phyloP scores from a whole-genome alignment of 2,888 invertebrate species.

The Epicampocera succincta region DNA sequence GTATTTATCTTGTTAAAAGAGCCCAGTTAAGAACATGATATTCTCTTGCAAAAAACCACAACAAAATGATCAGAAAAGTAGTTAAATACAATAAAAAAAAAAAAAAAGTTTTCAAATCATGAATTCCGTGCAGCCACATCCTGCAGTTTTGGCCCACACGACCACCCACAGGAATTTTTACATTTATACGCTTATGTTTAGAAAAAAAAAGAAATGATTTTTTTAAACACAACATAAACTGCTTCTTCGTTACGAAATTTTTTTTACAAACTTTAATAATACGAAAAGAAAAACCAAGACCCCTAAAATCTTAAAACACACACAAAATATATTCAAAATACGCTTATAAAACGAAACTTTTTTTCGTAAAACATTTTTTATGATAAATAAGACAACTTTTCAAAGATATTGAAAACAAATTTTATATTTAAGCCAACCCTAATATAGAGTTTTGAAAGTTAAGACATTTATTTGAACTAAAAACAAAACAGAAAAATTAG shows the following conservation, averaged over 20 bases:
- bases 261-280: not conserved
- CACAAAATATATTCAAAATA: conserved; percentile 56
- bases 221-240: too few species aligned
- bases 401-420: not conserved
- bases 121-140: too few species aligned
- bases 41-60: conserved; percentile 41
- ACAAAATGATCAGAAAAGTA: too few species aligned
- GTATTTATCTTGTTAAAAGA: conserved; percentile 63
- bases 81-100: too few species aligned
- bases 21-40: conserved; percentile 63
- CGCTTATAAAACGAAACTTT: conserved; percentile 69
- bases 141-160: too few species aligned
- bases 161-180: too few species aligned
- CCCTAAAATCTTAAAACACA: conserved; percentile 49
- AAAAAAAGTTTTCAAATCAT: too few species aligned
- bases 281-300: conserved; percentile 26
- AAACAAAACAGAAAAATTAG: conserved; percentile 29
- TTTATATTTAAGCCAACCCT: conserved; percentile 25
- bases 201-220: too few species aligned
- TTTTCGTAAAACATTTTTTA: conserved; percentile 66
- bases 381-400: conserved; percentile 32
- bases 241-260: not conserved
- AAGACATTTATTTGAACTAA: conserved; percentile 39
- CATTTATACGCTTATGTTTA: too few species aligned
- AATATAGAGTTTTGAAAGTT: not conserved